phyloP scores from a whole-genome alignment of 2,797 vertebrate species.

The Gymnothorax javanicus region DNA sequence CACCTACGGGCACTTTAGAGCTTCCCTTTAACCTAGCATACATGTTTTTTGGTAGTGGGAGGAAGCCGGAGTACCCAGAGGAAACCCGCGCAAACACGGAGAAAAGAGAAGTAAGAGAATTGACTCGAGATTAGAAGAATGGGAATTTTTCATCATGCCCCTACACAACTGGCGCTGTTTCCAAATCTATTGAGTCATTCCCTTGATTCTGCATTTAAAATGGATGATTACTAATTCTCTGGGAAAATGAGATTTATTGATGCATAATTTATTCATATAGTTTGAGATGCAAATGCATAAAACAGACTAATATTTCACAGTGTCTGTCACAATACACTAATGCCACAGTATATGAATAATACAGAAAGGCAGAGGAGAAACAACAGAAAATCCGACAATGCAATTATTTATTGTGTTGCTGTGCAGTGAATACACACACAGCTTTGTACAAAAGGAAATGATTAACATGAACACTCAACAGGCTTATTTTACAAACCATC shows the following conservation, averaged over 20 bases:
- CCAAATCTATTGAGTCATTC: conserved; percentile 58
- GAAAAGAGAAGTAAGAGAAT: no score
- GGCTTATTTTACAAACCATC: conserved; percentile 61
- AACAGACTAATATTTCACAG: conserved; percentile 72
- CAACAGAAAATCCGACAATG: conserved; percentile 70
- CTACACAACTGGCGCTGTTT: not conserved
- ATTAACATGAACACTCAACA: conserved; percentile 65
- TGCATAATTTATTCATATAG: conserved; percentile 72
- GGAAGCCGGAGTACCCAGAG: no score
- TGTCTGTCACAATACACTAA: conserved; percentile 62
- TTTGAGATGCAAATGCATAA: conserved; percentile 70
- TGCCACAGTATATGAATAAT: conserved; percentile 73
- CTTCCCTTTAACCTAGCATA: no score
- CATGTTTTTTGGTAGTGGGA: no score
- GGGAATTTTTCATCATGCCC: no score
- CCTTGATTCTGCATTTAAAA: conserved; percentile 69
- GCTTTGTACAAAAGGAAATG: conserved; percentile 68
- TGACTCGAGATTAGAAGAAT: no score
- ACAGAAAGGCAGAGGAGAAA: conserved; percentile 60
- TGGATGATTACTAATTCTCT: conserved; percentile 76
- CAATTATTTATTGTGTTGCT: conserved; percentile 65
- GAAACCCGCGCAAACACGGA: no score
- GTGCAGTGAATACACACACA: conserved; percentile 52
- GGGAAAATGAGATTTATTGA: conserved; percentile 49
- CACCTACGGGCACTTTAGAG: no score